These are phyloP conservation scores for Psittacula echo DNA, from an alignment of 2,797 vertebrate genomes.

Conservation along the genomic window DNA sequence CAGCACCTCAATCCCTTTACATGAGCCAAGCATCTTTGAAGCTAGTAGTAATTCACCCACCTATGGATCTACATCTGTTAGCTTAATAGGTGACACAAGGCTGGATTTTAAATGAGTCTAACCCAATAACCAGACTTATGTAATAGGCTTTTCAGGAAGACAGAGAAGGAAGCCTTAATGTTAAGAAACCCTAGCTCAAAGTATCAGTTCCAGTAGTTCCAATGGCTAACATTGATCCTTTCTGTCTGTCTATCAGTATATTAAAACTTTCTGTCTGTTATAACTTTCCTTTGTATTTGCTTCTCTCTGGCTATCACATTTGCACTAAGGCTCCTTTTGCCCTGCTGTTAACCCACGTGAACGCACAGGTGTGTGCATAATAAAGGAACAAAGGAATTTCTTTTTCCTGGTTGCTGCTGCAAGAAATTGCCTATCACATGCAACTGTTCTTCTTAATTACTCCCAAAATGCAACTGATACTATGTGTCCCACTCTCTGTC, in stretches of 20 bases:
- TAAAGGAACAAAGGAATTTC: slow-evolving; percentile 44
- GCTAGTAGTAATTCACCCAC: slow-evolving; percentile 44
- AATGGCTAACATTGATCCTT: slow-evolving; percentile 31
- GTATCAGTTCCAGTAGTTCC: slow-evolving; percentile 64
- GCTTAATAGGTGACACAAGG: slow-evolving; percentile 53
- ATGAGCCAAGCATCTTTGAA: slow-evolving; percentile 16
- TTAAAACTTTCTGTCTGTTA: background rate
- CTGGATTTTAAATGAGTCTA: slow-evolving; percentile 53
- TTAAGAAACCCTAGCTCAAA: slow-evolving; percentile 64
- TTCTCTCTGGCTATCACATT: slow-evolving; percentile 32
- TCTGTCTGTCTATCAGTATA: background rate
- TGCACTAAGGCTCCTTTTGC: slow-evolving; percentile 49
- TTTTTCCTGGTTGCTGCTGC: slow-evolving; percentile 17
- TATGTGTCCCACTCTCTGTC: slow-evolving; percentile 9
- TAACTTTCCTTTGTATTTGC: slow-evolving; percentile 33
- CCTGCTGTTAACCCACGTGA: slow-evolving; percentile 30
- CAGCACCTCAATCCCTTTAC: background rate
- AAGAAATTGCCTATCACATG: background rate
- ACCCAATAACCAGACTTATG: slow-evolving; percentile 32
- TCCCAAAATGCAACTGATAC: slow-evolving; percentile 46
- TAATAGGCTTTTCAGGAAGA: slow-evolving; percentile 44
- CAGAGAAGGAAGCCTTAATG: slow-evolving; percentile 32
- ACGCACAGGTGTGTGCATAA: slow-evolving; percentile 55
- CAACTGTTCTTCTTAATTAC: slow-evolving; percentile 67
- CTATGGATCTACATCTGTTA: slow-evolving; percentile 49